Evolutionary conservation across 2,888 invertebrate genomes (phyloP).

Genomic region (Thymelicus sylvestris): DNA sequence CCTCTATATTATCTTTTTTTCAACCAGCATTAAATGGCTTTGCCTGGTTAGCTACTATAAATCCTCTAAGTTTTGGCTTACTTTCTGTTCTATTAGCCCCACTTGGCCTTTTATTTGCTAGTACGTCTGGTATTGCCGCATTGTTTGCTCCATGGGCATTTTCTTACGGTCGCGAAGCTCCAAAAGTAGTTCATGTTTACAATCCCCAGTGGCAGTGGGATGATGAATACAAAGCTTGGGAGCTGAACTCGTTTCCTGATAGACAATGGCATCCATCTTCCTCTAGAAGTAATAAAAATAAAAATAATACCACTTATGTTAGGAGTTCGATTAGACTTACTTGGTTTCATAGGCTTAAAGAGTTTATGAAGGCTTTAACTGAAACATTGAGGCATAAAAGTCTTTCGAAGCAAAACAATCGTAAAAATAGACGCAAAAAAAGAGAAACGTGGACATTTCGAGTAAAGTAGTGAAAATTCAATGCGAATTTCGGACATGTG

Average conservation of each 20-base stretch:
- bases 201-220: constrained; percentile 86
- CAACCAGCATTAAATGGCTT: constrained; percentile 80
- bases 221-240: constrained; percentile 82
- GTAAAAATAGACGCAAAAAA: constrained; percentile 66
- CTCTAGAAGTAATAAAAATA: constrained; percentile 51
- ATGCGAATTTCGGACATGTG: not conserved
- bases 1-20: constrained; percentile 73
- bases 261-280: constrained; percentile 52
- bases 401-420: constrained; percentile 45
- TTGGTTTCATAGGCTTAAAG: constrained; percentile 58
- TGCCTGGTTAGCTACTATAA: constrained; percentile 81
- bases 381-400: constrained; percentile 49
- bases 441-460: constrained; percentile 60
- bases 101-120: constrained; percentile 85
- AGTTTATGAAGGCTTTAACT: constrained; percentile 58
- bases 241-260: constrained; percentile 67
- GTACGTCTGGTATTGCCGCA: constrained; percentile 85
- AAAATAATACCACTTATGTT: constrained; percentile 39
- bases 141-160: constrained; percentile 87
- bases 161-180: constrained; percentile 78
- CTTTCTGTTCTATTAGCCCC: constrained; percentile 87
- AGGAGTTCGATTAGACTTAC: constrained; percentile 47
- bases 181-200: constrained; percentile 66
- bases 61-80: constrained; percentile 85
- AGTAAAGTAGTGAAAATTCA: constrained; percentile 52